Evolutionary conservation across 2,797 vertebrate species (phyloP), one percentile per base, ranked within the genome.

Genomic region (Gambelia wislizenii): DNA sequence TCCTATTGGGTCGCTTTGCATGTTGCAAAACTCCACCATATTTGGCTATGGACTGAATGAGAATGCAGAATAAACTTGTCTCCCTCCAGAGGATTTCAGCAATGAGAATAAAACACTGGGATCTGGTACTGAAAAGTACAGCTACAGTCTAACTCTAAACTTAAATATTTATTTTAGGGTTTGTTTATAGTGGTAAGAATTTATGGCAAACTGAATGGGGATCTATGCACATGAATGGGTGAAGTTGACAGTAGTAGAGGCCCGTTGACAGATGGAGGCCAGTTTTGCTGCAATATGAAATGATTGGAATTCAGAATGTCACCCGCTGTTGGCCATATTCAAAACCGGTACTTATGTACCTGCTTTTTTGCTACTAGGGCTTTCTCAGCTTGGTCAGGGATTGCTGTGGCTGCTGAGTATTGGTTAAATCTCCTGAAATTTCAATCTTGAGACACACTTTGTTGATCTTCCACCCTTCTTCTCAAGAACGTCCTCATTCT

Each of bases 31-130:
- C 52, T 2, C 59, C 89, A 8, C 30, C 33, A 81, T 87, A 61
- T 27, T 87, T 67, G 79, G 25, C 16, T 89, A 25, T 67, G 85
- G 64, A 30, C 81, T 54, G 33, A 85, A 81, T 64, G 44, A 80
- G n/a, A 20, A 30, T 75, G 54, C 44, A 52, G 18, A 81, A 80
- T 81, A 49, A 75, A 42, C 1, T 64, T 52, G n/a, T 39, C 64
- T 86, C 78, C 30, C n/a, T 56, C 75, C n/a, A 42, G 67, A 72
- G 69, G 6, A 80, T 85, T 81, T 87, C 39, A 36, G 69, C 79
- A 61, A 6, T 87, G 12, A 64, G 20, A 67, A 39, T 47, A 20
- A 83, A 82, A 74, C 69, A 75, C 42, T 16, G 12, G 59, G 52
- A 75, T 61, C 39, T 42, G 47, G 30, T 59, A 44, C 52, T 54